Percentiles rank a stretch among this genome's conserved stretches.
Conservation (phyloP, 1,140 invertebrate species). For the Atta cephalotes region DNA sequence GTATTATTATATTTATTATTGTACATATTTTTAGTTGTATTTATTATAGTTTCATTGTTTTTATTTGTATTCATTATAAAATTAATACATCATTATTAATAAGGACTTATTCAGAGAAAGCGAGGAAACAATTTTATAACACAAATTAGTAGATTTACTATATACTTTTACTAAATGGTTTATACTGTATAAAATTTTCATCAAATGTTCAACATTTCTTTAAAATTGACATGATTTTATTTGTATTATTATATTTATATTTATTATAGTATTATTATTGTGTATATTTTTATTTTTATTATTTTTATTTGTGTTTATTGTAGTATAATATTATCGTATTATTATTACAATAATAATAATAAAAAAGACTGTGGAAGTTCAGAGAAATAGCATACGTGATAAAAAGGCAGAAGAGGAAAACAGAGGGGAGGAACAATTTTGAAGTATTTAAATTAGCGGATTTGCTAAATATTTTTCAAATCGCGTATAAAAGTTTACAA, state of each 20-base stretch:
- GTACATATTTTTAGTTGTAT: neutral
- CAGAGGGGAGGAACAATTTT: neutral
- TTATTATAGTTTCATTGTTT: neutral
- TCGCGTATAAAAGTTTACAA: slow-evolving; percentile 34
- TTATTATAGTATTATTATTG: too few relatives aligned
- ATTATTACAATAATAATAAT: neutral
- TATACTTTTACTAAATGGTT: too few relatives aligned
- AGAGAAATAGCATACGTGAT: neutral
- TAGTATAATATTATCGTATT: neutral
- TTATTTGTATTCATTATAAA: neutral
- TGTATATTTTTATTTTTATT: too few relatives aligned
- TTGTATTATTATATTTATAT: too few relatives aligned
- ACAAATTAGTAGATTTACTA: too few relatives aligned
- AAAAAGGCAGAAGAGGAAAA: neutral
- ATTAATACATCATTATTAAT: neutral
- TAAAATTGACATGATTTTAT: too few relatives aligned
- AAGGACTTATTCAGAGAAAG: neutral
- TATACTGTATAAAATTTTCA: too few relatives aligned
- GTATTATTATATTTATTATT: neutral
- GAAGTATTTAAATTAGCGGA: neutral
- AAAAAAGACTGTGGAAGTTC: neutral
- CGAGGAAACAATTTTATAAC: too few relatives aligned
- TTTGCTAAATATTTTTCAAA: slow-evolving; percentile 15
- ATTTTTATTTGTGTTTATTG: neutral
- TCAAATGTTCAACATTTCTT: too few relatives aligned